phyloP scores from a whole-genome alignment of 2,888 invertebrate species.

The Stenurella melanura region DNA sequence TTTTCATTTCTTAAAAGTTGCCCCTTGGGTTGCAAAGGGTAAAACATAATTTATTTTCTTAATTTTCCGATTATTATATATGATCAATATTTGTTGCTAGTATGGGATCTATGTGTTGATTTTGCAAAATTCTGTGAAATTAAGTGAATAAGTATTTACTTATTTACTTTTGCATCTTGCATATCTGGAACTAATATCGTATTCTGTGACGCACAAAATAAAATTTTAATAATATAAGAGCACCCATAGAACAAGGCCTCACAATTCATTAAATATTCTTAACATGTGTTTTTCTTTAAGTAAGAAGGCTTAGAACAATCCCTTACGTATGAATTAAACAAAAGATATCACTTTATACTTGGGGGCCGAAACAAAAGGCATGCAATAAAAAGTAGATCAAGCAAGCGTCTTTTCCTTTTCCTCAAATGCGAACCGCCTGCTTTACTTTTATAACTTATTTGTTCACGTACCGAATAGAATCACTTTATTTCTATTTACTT shows the following conservation, averaged over 20 bases:
- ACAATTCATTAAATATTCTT: neutral
- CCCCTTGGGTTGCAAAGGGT: no score
- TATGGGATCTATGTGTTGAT: no score
- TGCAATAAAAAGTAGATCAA: constrained; percentile 40
- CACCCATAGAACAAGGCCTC: neutral
- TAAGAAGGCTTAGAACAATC: constrained; percentile 12
- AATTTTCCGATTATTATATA: no score
- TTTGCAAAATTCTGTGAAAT: no score
- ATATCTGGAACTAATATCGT: neutral
- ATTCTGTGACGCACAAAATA: neutral
- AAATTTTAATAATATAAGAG: neutral
- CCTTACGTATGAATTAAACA: constrained; percentile 20
- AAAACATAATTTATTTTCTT: no score
- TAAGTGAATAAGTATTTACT: no score
- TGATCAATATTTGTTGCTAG: no score
- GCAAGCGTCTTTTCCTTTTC: constrained; percentile 23
- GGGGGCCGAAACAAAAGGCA: constrained; percentile 9
- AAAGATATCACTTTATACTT: constrained; percentile 18
- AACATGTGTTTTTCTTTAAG: constrained; percentile 8
- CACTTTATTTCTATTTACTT: constrained; percentile 39
- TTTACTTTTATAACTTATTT: constrained; percentile 41
- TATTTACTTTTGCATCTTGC: no score
- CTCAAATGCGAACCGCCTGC: constrained; percentile 16
- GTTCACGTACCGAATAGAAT: constrained; percentile 32
- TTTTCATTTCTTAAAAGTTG: no score